A percentile compares a stretch with the other conserved stretches of the same genome.
phyloP scores from a whole-genome alignment of 1,140 invertebrate genomes.

The Helicoverpa zea region DNA sequence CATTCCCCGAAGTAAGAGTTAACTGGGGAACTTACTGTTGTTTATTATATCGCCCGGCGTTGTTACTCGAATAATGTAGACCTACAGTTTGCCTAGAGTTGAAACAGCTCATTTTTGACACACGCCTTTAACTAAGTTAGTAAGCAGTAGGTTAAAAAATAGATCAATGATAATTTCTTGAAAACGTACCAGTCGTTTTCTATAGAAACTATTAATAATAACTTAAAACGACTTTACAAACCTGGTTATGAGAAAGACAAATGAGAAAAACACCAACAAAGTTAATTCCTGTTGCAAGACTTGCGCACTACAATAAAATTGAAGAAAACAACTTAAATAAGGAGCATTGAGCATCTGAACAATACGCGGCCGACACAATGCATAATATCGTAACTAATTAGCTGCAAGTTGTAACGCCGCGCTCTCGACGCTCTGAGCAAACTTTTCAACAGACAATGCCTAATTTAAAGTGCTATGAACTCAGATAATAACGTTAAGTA shows the following conservation, averaged over 20 bases:
- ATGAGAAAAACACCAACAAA: neutral
- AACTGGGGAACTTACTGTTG: neutral
- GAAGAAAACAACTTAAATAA: constrained; percentile 1
- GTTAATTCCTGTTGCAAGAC: neutral
- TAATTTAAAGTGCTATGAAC: constrained; percentile 53
- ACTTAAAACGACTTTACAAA: too few species aligned
- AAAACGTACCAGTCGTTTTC: too few species aligned
- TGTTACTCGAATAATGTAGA: too few species aligned
- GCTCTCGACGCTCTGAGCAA: constrained; percentile 17
- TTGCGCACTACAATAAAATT: neutral
- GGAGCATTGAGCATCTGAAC: constrained; percentile 2
- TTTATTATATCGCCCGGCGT: neutral
- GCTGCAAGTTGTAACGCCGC: constrained; percentile 38
- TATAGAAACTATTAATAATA: too few species aligned
- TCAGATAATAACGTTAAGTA: constrained; percentile 56
- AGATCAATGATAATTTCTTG: too few species aligned
- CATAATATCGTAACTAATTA: constrained; percentile 55
- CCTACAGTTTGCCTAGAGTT: too few species aligned
- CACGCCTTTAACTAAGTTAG: too few species aligned
- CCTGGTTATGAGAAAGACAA: neutral
- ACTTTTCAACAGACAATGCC: constrained; percentile 55
- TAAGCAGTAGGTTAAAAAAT: too few species aligned
- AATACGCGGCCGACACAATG: constrained; percentile 42
- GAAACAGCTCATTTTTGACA: too few species aligned
- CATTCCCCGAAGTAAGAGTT: neutral